phyloP scores from a whole-genome alignment of 2,888 invertebrate species.

The Aphidius colemani region DNA sequence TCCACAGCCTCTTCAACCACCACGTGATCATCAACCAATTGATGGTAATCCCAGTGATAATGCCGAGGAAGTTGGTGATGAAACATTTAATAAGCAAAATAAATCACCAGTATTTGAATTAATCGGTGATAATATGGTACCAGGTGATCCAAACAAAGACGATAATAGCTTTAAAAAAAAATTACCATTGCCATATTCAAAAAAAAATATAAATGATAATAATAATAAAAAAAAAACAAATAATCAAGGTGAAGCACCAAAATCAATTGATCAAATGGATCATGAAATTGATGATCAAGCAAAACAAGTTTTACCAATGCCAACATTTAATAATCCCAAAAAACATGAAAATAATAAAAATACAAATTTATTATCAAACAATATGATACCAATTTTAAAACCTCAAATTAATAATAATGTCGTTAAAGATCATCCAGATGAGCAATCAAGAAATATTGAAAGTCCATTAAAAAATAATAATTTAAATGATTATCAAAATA shows the following conservation, averaged over 20 bases:
- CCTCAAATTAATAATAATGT: slow-evolving; percentile 30
- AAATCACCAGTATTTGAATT: slow-evolving; percentile 12
- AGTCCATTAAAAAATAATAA: slow-evolving; percentile 4
- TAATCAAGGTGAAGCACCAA: slow-evolving; percentile 23
- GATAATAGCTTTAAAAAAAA: slow-evolving; percentile 2
- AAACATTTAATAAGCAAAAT: slow-evolving; percentile 21
- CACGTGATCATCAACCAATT: slow-evolving; percentile 43
- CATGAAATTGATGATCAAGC: slow-evolving; percentile 29
- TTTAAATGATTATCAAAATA: too few species aligned
- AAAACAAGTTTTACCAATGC: slow-evolving; percentile 35
- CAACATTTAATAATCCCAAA: slow-evolving; percentile 27
- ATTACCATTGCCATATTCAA: slow-evolving; percentile 40
- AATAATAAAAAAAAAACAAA: slow-evolving; percentile 22
- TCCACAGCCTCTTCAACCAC: slow-evolving; percentile 48
- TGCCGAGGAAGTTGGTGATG: slow-evolving; percentile 24
- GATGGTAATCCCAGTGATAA: slow-evolving; percentile 29
- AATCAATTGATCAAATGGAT: slow-evolving; percentile 7
- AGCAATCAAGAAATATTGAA: slow-evolving; percentile 18
- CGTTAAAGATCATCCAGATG: slow-evolving; percentile 6
- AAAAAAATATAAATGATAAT: slow-evolving; percentile 21
- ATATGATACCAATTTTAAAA: slow-evolving; percentile 32
- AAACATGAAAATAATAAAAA: slow-evolving; percentile 19
- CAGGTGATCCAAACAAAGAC: slow-evolving; percentile 1
- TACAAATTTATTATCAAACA: slow-evolving; percentile 31
- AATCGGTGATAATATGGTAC: slow-evolving; percentile 21